Percentiles rank a stretch among this genome's conserved stretches.
These are phyloP conservation scores for Redunca redunca DNA, from an alignment of 2,113 vertebrate genomes.

Conservation along the genomic window DNA sequence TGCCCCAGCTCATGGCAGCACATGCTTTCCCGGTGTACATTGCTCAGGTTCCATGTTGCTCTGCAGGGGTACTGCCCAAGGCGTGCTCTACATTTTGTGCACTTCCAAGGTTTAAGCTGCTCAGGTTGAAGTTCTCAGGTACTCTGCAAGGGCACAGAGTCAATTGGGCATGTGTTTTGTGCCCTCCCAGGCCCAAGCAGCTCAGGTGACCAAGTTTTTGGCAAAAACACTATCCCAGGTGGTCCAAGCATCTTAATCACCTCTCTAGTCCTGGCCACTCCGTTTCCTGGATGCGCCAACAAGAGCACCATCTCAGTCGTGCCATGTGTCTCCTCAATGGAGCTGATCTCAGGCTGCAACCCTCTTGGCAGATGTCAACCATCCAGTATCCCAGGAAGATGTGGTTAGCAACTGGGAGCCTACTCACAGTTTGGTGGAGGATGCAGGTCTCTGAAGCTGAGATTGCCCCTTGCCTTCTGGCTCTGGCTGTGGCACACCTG, in stretches of 20 bases:
- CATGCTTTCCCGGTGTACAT: background rate
- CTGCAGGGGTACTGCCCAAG: background rate
- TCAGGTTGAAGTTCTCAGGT: background rate
- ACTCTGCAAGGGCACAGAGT: background rate
- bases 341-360: background rate
- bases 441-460: background rate
- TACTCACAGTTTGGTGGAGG: background rate
- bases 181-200: background rate
- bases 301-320: background rate
- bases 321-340: rapidly evolving
- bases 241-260: background rate
- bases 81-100: background rate
- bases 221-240: background rate
- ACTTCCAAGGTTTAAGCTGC: background rate
- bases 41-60: background rate
- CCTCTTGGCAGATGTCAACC: background rate
- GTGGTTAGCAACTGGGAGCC: background rate
- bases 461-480: background rate
- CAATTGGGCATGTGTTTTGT: background rate
- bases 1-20: background rate
- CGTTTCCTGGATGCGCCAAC: rapidly evolving
- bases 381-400: background rate
- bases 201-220: background rate
- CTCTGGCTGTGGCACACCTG: background rate
- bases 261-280: background rate